Base-by-base conservation (phyloP, 1,140 invertebrate species). In the Pararge aegeria region DNA sequence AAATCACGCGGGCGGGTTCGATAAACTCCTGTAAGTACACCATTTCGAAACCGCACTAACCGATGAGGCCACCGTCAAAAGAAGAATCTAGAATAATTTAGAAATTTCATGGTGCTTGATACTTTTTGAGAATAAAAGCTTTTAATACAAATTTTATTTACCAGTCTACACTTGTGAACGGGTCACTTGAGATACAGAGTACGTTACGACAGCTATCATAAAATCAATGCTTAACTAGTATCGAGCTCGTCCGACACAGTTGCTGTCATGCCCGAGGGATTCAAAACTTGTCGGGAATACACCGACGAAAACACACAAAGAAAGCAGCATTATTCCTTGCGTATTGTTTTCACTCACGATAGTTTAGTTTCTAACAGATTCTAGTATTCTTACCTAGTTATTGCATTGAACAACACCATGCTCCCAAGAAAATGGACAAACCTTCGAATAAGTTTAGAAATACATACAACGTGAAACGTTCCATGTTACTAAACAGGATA, bases 1-100 rank as follows among this genome's bases (percentile, higher is more conserved):
- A 52, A 59, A 52, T 53, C 19, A 37, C 15, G 24, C 20, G 46
- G 24, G 18, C 49, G 50, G 27, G 57, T 60, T 60, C 29, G 50
- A 60, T 20, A 48, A 53, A 60, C 50, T 54, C n/a, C 15, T 53
- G 13, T 18, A 18, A 42, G 13, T 42, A 42, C 38, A 42, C 38
- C 16, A 57, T 50, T 57, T 29, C 21, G 20, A 37, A 48, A 49
- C 13, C 38, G 38, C 13, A 18, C 13, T 12, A 18, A 42, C 4
- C 38, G 38, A 42, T 18, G 38, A 42, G 15, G 13, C 38, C 38
- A 42, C 15, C 12, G 1, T n/a, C 24, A 2, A 10, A 12, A 42
- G 1, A 38, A 13, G 13, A 13, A 1, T n/a, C 34, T 38, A 9
- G 34, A n/a, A 12, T 38, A n/a, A n/a, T n/a, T n/a, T n/a, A n/a